Conservation (phyloP, 2,888 invertebrate genomes). For the Podabrus alpinus region DNA sequence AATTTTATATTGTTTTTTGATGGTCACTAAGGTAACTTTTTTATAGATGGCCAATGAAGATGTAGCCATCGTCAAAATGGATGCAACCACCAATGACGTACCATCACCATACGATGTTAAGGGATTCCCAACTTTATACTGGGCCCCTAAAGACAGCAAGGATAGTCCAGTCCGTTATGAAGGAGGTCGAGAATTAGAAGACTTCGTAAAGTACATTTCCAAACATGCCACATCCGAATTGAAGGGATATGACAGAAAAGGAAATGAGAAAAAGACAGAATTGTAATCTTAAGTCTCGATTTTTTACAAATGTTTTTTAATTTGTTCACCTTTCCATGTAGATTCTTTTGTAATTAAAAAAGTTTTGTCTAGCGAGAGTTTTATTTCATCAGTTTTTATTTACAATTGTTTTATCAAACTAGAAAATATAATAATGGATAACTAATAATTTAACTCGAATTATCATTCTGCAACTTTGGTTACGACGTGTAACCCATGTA, state of each 20-base stretch:
- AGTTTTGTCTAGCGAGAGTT: background rate
- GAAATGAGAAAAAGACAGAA: constrained; percentile 70
- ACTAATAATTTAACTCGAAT: background rate
- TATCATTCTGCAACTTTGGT: constrained; percentile 57
- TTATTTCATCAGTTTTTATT: background rate
- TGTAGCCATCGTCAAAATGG: constrained; percentile 94
- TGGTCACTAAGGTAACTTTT: background rate
- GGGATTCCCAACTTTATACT: constrained; percentile 98
- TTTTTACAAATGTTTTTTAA: constrained; percentile 9
- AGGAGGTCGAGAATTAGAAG: constrained; percentile 89
- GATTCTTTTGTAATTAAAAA: constrained; percentile 26
- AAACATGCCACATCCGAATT: constrained; percentile 88
- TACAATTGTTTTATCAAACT: background rate
- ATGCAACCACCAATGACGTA: constrained; percentile 98
- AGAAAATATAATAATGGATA: background rate
- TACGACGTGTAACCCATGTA: constrained; percentile 82
- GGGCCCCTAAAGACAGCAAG: constrained; percentile 85
- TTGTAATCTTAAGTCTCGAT: constrained; percentile 55
- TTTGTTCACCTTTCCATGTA: constrained; percentile 18
- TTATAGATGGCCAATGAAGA: constrained; percentile 78
- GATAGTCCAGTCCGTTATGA: constrained; percentile 80
- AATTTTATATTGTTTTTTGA: background rate
- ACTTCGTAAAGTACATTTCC: constrained; percentile 93
- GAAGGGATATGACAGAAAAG: constrained; percentile 84
- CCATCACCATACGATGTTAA: constrained; percentile 87